Base-by-base conservation (phyloP, 2,888 invertebrate species). In the Pristionchus entomophagus region DNA sequence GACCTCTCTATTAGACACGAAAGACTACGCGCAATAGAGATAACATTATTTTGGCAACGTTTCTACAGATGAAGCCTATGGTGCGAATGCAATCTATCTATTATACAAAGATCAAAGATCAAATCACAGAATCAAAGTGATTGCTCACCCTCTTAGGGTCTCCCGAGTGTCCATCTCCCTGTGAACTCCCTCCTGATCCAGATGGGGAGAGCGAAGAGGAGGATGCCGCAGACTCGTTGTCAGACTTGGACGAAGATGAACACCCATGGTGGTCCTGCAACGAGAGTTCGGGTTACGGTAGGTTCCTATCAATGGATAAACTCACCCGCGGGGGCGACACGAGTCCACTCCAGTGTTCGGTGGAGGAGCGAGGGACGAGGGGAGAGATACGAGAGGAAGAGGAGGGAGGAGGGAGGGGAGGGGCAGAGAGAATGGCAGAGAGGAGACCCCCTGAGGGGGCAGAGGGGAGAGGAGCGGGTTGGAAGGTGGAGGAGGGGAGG, bases 321-420 rank as follows among this genome's bases (percentile, higher is more conserved):
- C 78, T 51, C 77, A 85, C 87, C 77, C 89, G 85, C 26, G 91
- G 91, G 10, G 91, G 91, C 12, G 87, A 87, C 29, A 85, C 86
- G 12, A 92, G 88, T 32, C 92, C 91, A 35, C 89, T 89, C 35
- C 91, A 89, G 56, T 89, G 89, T 86, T 93, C 93, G 6, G 93
- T 93, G 35, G 91, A 85, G 62, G 91, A 91, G 53, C 92, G 91
- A 22, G 92, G 92, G 14, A 93, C 92, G 12, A 91, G 88, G 0
- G 93, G 93, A 35, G 92, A 92, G 1, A 89, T 88, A 77, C 91
- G 86, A n/a, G n/a, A n/a, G n/a, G n/a, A n/a, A n/a, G n/a, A n/a
- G n/a, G n/a, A n/a, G n/a, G n/a, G n/a, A 22, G 65, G 65, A 32
- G 62, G 62, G 14, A 1, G 65, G 22, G 49, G 41, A 32, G 29